Evolutionary conservation across 2,888 invertebrate genomes (phyloP).

Genomic region (Shargacucullia verbasci): DNA sequence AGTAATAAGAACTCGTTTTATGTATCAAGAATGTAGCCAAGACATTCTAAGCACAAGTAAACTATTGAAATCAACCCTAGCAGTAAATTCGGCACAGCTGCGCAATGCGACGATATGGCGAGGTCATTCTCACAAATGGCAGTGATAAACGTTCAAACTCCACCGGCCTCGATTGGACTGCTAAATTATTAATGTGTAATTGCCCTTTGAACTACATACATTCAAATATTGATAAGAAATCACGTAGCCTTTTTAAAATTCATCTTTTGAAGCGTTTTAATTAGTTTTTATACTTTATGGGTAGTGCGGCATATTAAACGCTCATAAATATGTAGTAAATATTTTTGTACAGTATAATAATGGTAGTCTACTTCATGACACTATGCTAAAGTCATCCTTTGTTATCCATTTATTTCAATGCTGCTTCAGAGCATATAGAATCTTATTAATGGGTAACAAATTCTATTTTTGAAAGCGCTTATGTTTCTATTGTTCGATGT

Average conservation of each 20-base stretch:
- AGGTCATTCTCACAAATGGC: constrained; percentile 67
- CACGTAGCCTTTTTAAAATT: constrained; percentile 23
- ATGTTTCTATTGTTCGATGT: constrained; percentile 68
- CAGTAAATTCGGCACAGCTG: constrained; percentile 62
- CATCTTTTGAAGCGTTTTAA: not conserved
- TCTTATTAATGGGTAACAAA: constrained; percentile 57
- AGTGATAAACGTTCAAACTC: constrained; percentile 66
- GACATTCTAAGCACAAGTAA: constrained; percentile 16
- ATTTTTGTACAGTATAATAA: constrained; percentile 9
- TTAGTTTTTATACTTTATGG: not conserved
- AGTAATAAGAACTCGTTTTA: too few relatives aligned
- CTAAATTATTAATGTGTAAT: constrained; percentile 46
- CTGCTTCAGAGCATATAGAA: constrained; percentile 42
- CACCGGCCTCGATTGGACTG: constrained; percentile 59
- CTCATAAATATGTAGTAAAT: constrained; percentile 3
- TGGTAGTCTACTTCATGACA: constrained; percentile 10
- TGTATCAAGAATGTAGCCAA: constrained; percentile 2
- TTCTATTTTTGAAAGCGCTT: constrained; percentile 51
- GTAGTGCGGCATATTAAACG: not conserved
- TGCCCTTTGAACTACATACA: constrained; percentile 41
- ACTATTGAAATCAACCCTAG: constrained; percentile 44
- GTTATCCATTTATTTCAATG: constrained; percentile 41
- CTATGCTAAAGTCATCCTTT: constrained; percentile 41
- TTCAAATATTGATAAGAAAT: constrained; percentile 18
- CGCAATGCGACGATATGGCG: constrained; percentile 73